These are phyloP conservation scores for Anisognathus igniventris DNA, from an alignment of 2,797 vertebrate species.

Conservation along the genomic window DNA sequence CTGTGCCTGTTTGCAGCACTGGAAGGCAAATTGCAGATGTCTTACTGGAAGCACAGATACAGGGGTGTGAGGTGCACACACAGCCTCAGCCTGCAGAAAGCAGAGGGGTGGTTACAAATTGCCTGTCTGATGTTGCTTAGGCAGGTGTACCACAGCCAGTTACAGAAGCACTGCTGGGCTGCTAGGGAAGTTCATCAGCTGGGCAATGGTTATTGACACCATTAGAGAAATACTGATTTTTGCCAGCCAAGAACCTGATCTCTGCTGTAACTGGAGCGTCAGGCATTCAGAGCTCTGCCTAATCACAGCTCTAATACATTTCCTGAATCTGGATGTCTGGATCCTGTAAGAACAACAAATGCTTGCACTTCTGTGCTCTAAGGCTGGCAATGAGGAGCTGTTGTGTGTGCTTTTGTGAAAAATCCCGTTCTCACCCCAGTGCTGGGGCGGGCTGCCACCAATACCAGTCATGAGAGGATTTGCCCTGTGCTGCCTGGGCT, in stretches of 20 bases:
- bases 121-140: neutral
- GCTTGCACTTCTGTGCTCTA: neutral
- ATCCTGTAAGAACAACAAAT: neutral
- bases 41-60: neutral
- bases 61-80: neutral
- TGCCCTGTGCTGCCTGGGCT: neutral
- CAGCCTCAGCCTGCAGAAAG: neutral
- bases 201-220: accelerated
- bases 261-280: neutral
- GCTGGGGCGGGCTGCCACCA: neutral
- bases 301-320: neutral
- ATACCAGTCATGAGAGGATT: neutral
- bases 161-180: neutral
- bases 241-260: neutral
- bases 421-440: accelerated
- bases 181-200: neutral
- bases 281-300: neutral
- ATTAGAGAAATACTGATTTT: neutral
- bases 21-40: neutral
- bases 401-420: neutral
- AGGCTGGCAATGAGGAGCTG: neutral
- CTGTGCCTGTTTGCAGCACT: neutral
- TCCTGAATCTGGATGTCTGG: neutral
- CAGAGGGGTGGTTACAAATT: neutral
- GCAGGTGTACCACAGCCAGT: neutral